Percentiles rank a stretch among this genome's conserved stretches.
Evolutionary conservation across 2,113 vertebrate genomes (phyloP).

Genomic region (Ramphastos sulfuratus): DNA sequence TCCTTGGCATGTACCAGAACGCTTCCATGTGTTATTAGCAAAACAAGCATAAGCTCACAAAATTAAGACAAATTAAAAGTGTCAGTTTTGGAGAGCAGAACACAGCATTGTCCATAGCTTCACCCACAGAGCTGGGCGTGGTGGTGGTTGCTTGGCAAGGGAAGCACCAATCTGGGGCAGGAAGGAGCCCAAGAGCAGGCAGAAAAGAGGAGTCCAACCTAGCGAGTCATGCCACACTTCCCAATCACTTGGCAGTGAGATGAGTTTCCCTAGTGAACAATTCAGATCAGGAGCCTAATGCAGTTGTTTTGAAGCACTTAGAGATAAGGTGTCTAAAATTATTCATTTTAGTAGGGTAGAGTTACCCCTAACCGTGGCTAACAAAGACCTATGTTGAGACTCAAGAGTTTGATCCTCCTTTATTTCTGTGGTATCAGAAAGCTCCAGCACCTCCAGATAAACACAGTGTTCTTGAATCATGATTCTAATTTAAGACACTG

Average conservation of each 20-base stretch:
- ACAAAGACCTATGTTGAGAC: not conserved
- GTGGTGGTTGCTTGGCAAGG: rapidly evolving
- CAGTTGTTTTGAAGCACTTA: rapidly evolving
- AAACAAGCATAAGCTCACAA: not conserved
- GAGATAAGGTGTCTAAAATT: not conserved
- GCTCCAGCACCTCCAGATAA: not conserved
- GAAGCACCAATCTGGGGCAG: not conserved
- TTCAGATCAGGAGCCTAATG: not conserved
- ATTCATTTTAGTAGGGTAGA: not conserved
- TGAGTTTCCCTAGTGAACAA: not conserved
- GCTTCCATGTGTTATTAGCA: not conserved
- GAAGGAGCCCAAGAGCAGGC: not conserved
- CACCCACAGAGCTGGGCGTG: not conserved
- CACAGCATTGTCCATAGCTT: not conserved
- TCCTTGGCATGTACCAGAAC: not conserved
- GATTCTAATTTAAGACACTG: not conserved
- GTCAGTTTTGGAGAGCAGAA: not conserved
- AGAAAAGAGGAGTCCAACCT: not conserved
- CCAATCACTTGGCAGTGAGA: not conserved
- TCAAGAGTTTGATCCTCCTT: not conserved
- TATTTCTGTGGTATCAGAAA: not conserved
- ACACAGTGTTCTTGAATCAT: not conserved
- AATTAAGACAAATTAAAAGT: not conserved
- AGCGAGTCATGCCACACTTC: rapidly evolving
- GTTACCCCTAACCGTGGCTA: not conserved